phyloP scores from a whole-genome alignment of 2,113 vertebrate species.

The Takifugu bimaculatus region DNA sequence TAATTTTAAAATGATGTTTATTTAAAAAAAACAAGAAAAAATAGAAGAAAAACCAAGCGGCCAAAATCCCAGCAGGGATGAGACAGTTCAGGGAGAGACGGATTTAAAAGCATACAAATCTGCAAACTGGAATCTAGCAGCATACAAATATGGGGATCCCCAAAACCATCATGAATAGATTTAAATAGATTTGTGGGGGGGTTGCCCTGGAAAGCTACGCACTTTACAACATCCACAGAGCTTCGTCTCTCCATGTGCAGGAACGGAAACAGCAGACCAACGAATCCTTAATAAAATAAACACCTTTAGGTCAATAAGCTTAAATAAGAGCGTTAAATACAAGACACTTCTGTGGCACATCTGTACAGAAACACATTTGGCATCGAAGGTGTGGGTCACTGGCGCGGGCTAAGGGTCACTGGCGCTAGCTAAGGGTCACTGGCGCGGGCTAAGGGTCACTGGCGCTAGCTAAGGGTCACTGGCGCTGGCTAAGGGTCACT shows the following conservation, averaged over 20 bases:
- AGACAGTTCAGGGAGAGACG: constrained; percentile 82
- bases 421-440: no score
- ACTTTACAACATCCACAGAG: constrained; percentile 80
- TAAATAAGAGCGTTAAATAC: constrained; percentile 98
- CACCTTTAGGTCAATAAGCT: constrained; percentile 93
- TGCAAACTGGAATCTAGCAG: constrained; percentile 88
- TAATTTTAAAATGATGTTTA: constrained; percentile 84
- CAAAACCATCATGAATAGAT: constrained; percentile 75
- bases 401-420: constrained; percentile 20
- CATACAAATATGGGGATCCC: constrained; percentile 89
- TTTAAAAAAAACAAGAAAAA: constrained; percentile 64
- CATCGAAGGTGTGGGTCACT: constrained; percentile 80
- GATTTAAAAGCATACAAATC: constrained; percentile 90
- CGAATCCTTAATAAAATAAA: constrained; percentile 86
- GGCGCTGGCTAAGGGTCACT: no score
- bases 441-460: no score
- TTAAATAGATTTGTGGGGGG: constrained; percentile 65
- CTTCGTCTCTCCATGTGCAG: constrained; percentile 79
- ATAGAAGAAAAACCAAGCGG: constrained; percentile 74
- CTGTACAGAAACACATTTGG: constrained; percentile 91
- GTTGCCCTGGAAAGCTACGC: constrained; percentile 75
- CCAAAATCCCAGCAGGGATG: constrained; percentile 84
- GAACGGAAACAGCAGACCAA: constrained; percentile 50
- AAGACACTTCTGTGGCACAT: constrained; percentile 89
- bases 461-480: no score